phyloP scores from a whole-genome alignment of 1,140 invertebrate species.

The Drosophila pectinifera region DNA sequence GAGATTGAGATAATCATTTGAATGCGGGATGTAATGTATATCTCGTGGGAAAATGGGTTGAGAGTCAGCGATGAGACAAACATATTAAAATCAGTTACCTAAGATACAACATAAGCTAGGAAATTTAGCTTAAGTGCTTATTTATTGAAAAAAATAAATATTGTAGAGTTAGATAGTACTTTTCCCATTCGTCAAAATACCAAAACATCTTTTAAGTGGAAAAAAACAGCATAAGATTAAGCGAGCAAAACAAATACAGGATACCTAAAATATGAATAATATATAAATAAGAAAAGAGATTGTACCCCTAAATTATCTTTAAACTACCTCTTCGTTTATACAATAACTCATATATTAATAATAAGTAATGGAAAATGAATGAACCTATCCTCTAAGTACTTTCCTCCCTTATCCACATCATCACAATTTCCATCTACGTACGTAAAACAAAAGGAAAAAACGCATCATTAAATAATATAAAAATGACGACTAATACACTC shows the following conservation, averaged over 20 bases:
- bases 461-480: slow-evolving; percentile 5
- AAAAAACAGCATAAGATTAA: too few relatives aligned
- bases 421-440: slow-evolving; percentile 12
- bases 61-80: not conserved
- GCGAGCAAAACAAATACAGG: too few relatives aligned
- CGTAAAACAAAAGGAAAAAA: slow-evolving; percentile 1
- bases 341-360: too few relatives aligned
- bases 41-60: not conserved
- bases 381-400: too few relatives aligned
- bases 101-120: not conserved
- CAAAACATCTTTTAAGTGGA: too few relatives aligned
- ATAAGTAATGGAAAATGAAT: too few relatives aligned
- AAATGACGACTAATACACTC: slow-evolving; percentile 31
- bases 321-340: too few relatives aligned
- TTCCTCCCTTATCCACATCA: not conserved
- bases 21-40: slow-evolving; percentile 13
- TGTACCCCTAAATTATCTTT: too few relatives aligned
- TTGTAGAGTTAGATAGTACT: not conserved
- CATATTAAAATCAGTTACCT: not conserved
- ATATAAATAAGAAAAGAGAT: too few relatives aligned
- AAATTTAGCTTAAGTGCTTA: not conserved
- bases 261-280: too few relatives aligned
- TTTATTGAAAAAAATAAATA: too few relatives aligned
- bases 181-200: not conserved
- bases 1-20: slow-evolving; percentile 21